Evolutionary conservation across 1,140 invertebrate species (phyloP), one percentile per base, ranked within the genome.

Genomic region (Ephestia elutella): DNA sequence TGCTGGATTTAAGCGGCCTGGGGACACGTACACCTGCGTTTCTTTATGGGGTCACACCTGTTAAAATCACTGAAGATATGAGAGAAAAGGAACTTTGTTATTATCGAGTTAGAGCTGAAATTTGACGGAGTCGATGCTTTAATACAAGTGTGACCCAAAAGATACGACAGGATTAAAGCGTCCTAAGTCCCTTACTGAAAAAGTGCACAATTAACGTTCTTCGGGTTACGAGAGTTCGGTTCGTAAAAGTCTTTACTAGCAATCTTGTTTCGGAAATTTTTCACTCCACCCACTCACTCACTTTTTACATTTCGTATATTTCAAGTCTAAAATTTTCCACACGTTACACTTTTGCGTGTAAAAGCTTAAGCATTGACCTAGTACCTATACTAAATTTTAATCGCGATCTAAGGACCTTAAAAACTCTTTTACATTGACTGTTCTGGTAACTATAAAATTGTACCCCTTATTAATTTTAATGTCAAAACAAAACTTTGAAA

Each of bases 11-110:
- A 71, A 74, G 65, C 66, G 68, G 57, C 56, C 63, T 49, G 32
- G 63, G 63, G 65, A 63, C 59, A 25, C 65, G 63, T 66, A 69
- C 79, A 82, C 79, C 76, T 79, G 75, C 60, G 72, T 61, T 74
- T 71, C 70, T 79, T 76, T 74, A 71, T 65, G 67, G 60, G 63
- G 60, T 65, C 67, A 63, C 70, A 70, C 67, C 67, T 72, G 70
- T 68, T 68, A 66, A 66, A 60, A 60, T 60, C 54, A 54, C 38
- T 38, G 32, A 25, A 38, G 51, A 25, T 5, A n/a, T 21, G 5
- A 53, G 18, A 25, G 50, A 53, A 53, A 53, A 25, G n/a, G 19
- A 13, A 53, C 50, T 53, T 53, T 53, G 13, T 5, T 25, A 25
- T 25, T 21, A 25, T 53, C 21, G 10, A n/a, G 21, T 4, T n/a